Evolutionary conservation across 2,888 invertebrate species (phyloP), one percentile per base, ranked within the genome.

Genomic region (Eutolmus rufibarbis): DNA sequence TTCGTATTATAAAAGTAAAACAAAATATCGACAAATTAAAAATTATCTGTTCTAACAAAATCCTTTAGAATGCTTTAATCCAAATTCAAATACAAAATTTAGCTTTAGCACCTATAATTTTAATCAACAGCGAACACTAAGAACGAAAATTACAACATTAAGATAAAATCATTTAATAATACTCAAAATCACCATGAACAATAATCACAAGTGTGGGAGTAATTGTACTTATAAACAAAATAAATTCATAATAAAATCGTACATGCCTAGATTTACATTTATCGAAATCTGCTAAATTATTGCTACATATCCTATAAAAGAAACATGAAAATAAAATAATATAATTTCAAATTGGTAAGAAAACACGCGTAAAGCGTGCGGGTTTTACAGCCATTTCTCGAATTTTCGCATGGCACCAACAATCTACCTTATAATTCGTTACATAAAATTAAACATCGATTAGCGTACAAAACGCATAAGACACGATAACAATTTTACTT

Each of bases 121-220:
- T 7, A 57, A 28, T 51, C 12, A 66, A 37, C 14, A 37, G 37
- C n/a, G 14, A 34, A 16, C 16, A 19, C 1, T 31, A 19, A 37
- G 34, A 76, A 76, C 16, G 4, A 76, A 76, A 34, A 37, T 37
- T 76, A 8, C 74, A 31, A 14, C 14, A 12, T 76, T 76, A 37
- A 34, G 8, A 76, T 76, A 79, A 79, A 46, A 79, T 28, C 5
- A 28, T 79, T 79, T 79, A 79, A 79, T 79, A 79, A 79, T 46
- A 40, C 51, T 79, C 31, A 79, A 79, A 79, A 40, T 28, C 8
- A 28, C 51, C 46, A 46, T 79, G 43, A 34, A 79, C 46, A 46
- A 79, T 79, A 40, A 79, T 79, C 79, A 79, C 79, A 79, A 14
- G 34, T 28, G 66, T 66, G 43, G 51, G 23, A 78, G 7, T 79